A percentile compares a stretch with the other conserved stretches of the same genome.
These are phyloP conservation scores for Heteractis magnifica DNA, from an alignment of 92 coral and sea anemone genomes.

Conservation along the genomic window DNA sequence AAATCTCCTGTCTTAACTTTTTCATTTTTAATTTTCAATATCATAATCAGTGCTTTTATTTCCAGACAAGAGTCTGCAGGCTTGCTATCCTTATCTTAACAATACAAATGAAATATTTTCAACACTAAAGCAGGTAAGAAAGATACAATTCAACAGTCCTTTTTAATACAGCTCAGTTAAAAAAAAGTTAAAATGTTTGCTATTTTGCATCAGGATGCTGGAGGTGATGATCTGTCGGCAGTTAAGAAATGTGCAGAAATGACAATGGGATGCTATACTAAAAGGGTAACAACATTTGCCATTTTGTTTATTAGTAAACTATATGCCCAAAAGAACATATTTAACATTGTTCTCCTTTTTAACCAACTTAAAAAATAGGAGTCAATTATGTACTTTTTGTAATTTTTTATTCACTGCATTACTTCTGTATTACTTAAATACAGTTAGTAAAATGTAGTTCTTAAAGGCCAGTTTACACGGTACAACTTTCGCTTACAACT, in stretches of 20 bases:
- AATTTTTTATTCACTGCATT: no score
- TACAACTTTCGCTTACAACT: no score
- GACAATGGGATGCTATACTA: constrained; percentile 20
- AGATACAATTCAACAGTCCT: background rate
- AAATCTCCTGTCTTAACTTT: background rate
- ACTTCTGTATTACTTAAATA: no score
- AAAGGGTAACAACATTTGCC: background rate
- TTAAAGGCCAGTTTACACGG: no score
- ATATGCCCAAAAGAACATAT: no score
- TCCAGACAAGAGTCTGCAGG: constrained; percentile 7
- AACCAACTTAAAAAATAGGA: no score
- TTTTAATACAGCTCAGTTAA: background rate
- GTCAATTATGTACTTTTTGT: no score
- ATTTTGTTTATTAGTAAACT: background rate
- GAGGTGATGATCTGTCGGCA: background rate
- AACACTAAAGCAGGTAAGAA: constrained; percentile 1
- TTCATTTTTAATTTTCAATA: background rate
- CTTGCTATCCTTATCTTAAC: constrained; percentile 5
- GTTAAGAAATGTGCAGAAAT: constrained; percentile 6
- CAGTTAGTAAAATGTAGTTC: no score
- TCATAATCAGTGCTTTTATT: background rate
- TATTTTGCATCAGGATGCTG: background rate
- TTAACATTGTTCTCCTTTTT: no score
- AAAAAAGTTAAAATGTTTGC: background rate
- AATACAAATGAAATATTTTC: constrained; percentile 8